These are phyloP conservation scores for Sebastes schlegelii DNA, from an alignment of 2,113 vertebrate species.

Conservation along the genomic window DNA sequence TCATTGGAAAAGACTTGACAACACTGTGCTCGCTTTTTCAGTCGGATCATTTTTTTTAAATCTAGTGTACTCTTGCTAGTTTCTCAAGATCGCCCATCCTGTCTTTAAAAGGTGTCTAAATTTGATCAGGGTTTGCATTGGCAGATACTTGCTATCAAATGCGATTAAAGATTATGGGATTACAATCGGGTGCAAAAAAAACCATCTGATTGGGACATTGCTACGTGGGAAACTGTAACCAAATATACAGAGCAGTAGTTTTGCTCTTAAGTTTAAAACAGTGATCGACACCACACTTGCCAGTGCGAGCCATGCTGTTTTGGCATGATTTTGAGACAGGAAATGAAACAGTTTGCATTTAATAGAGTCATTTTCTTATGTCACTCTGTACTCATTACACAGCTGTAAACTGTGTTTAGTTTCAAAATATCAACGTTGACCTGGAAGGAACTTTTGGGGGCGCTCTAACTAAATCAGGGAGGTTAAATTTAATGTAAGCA, in stretches of 20 bases:
- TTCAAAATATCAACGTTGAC: conserved; percentile 13
- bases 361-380: background rate
- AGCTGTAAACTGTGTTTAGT: conserved; percentile 13
- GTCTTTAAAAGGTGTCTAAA: background rate
- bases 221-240: background rate
- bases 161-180: background rate
- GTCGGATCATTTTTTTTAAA: too few species aligned
- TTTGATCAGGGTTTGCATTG: background rate
- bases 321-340: conserved; percentile 1
- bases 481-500: background rate
- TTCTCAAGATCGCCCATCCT: too few species aligned
- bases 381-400: background rate
- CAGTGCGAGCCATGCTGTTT: background rate
- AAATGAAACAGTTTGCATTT: background rate
- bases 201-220: background rate
- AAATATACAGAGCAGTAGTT: background rate
- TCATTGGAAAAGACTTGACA: too few species aligned
- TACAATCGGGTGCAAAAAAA: background rate
- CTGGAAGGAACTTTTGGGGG: conserved; percentile 3
- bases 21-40: too few species aligned
- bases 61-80: too few species aligned
- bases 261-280: background rate
- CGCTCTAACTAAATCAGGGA: background rate
- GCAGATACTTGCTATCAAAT: background rate
- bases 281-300: background rate